Evolutionary conservation across 1,140 invertebrate genomes (phyloP), one percentile per base, ranked within the genome.

Genomic region (Drosophila funebris): DNA sequence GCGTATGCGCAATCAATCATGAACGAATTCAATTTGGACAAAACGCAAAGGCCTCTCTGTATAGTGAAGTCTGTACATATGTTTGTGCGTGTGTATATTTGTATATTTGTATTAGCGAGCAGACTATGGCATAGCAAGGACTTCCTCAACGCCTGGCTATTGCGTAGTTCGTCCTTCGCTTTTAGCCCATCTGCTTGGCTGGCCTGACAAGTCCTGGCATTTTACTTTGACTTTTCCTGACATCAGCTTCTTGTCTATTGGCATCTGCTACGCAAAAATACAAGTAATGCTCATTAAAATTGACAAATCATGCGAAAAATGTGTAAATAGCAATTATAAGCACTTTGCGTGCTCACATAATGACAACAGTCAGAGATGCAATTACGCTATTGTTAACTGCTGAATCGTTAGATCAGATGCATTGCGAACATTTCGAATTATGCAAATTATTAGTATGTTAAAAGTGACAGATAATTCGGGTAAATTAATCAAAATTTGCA

Each of bases 271-370:
- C 56, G 80, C 62, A 82, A 41, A 75, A 87, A 87, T 78, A 82
- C 37, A 75, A 87, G 81, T 78, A 82, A 78, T 64, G 78, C 83
- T 88, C 78, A 87, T 87, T 87, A 87, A 87, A 88, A 87, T 82
- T 78, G 71, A 80, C 82, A 87, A 87, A 87, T 87, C 83, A 88
- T 72, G 83, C 72, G 78, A 67, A 78, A 87, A 87, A 88, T 87
- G 71, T 87, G 83, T 88, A 82, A 87, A 87, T 82, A 76, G 71
- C 82, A 87, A 82, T 81, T 87, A 85, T 43, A 63, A 64, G 41
- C 37, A 43, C 43, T 48, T 36, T 20, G 31, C 14, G 43, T 43
- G 44, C 14, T n/a, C 61, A 68, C 61, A 76, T 61, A 57, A 66
- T 60, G 50, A 9, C n/a, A 6, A 24, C n/a, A 36, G 1, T 13